Conservation (phyloP, 2,797 vertebrate species). For the Malurus leucopterus region DNA sequence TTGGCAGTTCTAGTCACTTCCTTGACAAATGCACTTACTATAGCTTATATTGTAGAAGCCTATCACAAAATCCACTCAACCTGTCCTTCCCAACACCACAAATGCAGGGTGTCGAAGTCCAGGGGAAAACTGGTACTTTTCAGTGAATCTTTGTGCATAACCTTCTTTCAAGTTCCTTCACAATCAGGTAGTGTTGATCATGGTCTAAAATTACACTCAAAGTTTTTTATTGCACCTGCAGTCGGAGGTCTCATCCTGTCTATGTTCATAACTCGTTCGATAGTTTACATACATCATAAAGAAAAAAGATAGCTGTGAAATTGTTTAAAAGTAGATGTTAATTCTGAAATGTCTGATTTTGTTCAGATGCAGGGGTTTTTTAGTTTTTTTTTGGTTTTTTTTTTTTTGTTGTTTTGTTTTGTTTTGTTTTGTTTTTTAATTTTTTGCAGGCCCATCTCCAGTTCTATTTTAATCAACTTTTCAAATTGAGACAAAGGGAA, state of each 20-base stretch:
- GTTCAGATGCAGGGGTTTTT: background rate
- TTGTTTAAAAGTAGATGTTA: background rate
- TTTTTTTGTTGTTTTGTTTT: too few relatives aligned
- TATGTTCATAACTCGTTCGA: background rate
- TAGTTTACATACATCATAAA: background rate
- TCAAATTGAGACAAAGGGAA: background rate
- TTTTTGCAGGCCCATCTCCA: background rate
- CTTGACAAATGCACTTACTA: background rate
- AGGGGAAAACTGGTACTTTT: background rate
- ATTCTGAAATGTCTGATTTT: background rate
- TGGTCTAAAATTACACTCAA: background rate
- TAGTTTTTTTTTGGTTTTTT: too few relatives aligned
- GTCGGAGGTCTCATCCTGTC: background rate
- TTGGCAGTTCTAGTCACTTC: background rate
- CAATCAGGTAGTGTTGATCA: background rate
- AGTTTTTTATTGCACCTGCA: background rate
- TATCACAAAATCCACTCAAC: background rate
- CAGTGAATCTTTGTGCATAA: background rate
- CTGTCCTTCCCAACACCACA: background rate
- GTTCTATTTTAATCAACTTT: background rate
- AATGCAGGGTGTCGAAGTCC: fast-evolving
- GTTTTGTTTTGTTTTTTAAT: too few relatives aligned
- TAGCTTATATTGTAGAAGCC: background rate
- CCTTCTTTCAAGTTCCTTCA: background rate
- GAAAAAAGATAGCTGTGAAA: background rate